Base-by-base conservation (phyloP, 2,113 vertebrate species). In the Lophochroa leadbeateri region DNA sequence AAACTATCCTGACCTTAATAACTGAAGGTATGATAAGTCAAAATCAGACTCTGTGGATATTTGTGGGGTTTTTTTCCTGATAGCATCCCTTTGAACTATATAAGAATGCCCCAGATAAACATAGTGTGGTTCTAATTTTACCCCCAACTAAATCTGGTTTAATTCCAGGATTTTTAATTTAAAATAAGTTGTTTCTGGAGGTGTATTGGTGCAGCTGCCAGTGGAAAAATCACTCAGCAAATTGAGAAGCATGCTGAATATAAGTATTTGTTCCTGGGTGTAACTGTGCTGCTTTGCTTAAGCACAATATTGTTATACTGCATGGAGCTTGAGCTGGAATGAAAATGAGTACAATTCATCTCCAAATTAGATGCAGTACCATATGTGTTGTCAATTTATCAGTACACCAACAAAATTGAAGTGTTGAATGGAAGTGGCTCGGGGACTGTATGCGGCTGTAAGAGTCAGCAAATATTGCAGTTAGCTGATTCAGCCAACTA, bases 401-500 rank as follows among this genome's bases (percentile, higher is more conserved):
- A 85, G 89, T 72, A 77, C 77, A 93, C 81, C 86, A 39, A 94
- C 46, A 94, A 37, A 78, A 92, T 6, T 91, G 69, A 84, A 57
- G 72, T 71, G 79, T 85, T 82, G 94, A 89, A 85, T 93, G 60
- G 28, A 88, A 71, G 47, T 87, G 69, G 80, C 33, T 78, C 29
- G 1, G 72, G 35, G 90, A 76, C 82, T 64, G 58, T 64, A 71
- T 37, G 85, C 0, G 7, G 57, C n/a, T 90, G 75, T 76, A 91
- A 94, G 71, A 94, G 89, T 96, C 96, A 97, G 92, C 89, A 95
- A 94, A 93, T 93, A 88, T 35, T 84, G 29, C 55, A 83, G 84
- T 58, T 70, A 95, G 94, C 94, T 89, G 96, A 97, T 91, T 96
- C 96, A 97, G 93, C 80, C 77, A 83, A 92, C 72, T 81, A 57